Conservation (phyloP, 2,888 invertebrate genomes). For the Autographa pulchrina region DNA sequence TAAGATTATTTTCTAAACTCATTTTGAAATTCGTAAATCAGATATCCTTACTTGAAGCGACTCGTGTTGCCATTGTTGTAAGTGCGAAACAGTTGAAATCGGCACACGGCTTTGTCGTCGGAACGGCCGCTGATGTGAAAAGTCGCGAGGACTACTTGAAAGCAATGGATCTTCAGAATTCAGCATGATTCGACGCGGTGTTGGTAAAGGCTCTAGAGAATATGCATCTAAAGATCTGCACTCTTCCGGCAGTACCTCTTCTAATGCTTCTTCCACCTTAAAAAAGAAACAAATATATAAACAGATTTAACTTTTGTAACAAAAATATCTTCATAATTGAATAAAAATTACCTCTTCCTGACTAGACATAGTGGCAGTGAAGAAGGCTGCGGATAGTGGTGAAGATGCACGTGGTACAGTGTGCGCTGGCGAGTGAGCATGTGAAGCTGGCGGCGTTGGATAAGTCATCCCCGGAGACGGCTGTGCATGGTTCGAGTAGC, state of each 20-base stretch:
- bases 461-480: conserved; percentile 93
- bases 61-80: conserved; percentile 84
- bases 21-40: neutral
- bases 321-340: conserved; percentile 14
- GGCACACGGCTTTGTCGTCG: conserved; percentile 76
- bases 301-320: neutral
- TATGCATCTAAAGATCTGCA: conserved; percentile 91
- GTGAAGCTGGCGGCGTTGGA: conserved; percentile 96
- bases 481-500: conserved; percentile 82
- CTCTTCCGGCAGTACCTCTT: conserved; percentile 95
- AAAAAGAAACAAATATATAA: conserved; percentile 39
- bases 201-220: conserved; percentile 90
- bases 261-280: conserved; percentile 94
- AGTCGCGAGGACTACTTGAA: conserved; percentile 95
- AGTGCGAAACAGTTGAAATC: conserved; percentile 69
- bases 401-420: conserved; percentile 93
- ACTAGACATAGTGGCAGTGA: conserved; percentile 95
- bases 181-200: conserved; percentile 95
- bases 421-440: conserved; percentile 92
- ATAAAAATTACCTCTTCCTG: conserved; percentile 91
- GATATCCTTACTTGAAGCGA: conserved; percentile 78
- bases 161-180: conserved; percentile 96
- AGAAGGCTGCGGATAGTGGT: conserved; percentile 95
- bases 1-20: neutral
- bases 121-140: conserved; percentile 85